Evolutionary conservation across 2,888 invertebrate species (phyloP).

Genomic region (Pammene aurita): DNA sequence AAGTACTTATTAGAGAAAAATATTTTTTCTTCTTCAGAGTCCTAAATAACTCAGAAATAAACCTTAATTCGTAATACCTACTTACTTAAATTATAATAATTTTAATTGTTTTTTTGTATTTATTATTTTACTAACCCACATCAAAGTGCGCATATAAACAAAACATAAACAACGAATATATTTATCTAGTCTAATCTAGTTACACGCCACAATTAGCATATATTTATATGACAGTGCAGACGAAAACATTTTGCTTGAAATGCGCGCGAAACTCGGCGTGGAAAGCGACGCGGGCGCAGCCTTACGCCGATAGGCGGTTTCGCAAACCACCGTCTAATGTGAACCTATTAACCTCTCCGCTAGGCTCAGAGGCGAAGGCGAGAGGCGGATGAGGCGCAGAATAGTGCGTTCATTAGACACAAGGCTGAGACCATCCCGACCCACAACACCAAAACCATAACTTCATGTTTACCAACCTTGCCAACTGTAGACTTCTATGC

Average conservation of each 20-base stretch:
- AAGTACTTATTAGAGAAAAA: not conserved
- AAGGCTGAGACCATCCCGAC: conserved; percentile 76
- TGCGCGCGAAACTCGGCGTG: conserved; percentile 75
- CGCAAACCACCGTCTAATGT: conserved; percentile 82
- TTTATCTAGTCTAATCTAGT: conserved; percentile 13
- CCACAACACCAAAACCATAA: conserved; percentile 54
- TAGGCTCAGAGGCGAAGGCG: conserved; percentile 80
- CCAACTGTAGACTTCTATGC: conserved; percentile 81
- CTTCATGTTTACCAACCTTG: conserved; percentile 69
- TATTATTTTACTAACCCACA: not conserved
- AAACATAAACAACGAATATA: conserved; percentile 17
- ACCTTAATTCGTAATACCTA: no score
- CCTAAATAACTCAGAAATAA: no score
- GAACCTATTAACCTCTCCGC: conserved; percentile 83
- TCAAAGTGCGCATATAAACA: conserved; percentile 3
- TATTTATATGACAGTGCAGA: conserved; percentile 13
- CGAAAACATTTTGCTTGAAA: conserved; percentile 52
- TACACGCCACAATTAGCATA: conserved; percentile 6
- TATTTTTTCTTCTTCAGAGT: not conserved
- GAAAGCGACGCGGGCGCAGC: conserved; percentile 72
- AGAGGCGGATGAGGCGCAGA: conserved; percentile 79
- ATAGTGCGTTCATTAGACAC: conserved; percentile 79
- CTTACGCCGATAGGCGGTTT: conserved; percentile 70
- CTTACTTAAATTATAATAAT: not conserved
- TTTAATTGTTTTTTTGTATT: no score